Evolutionary conservation across 2,113 vertebrate genomes (phyloP).

Genomic region (Pterocles burchelli): DNA sequence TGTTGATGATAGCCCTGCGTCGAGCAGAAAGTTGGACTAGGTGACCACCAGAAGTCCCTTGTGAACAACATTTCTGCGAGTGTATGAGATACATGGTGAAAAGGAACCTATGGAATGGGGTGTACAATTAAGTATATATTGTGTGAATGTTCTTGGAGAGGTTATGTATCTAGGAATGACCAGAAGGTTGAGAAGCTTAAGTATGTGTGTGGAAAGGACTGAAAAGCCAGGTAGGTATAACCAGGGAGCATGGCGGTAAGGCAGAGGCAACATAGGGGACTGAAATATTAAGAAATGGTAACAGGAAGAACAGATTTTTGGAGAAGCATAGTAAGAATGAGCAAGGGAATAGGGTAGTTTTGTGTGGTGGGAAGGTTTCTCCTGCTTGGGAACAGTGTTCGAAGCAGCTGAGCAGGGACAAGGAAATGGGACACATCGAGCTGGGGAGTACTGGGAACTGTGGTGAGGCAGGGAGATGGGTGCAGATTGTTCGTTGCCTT

Average conservation of each 20-base stretch:
- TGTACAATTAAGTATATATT: not conserved
- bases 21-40: not conserved
- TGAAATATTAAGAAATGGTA: not conserved
- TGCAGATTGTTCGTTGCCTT: not conserved
- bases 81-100: not conserved
- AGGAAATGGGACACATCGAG: rapidly evolving
- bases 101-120: not conserved
- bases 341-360: not conserved
- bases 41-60: not conserved
- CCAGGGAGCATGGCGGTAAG: not conserved
- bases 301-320: not conserved
- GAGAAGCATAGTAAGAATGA: not conserved
- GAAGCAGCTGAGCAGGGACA: not conserved
- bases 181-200: not conserved
- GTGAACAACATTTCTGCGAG: not conserved
- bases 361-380: not conserved
- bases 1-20: not conserved
- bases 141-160: not conserved
- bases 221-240: not conserved
- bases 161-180: not conserved
- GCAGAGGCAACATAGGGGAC: not conserved
- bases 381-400: not conserved
- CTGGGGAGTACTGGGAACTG: not conserved
- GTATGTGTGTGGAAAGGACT: not conserved
- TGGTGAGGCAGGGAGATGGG: not conserved